Evolutionary conservation across 2,113 vertebrate species (phyloP).

Genomic region (Argyrosomus japonicus): DNA sequence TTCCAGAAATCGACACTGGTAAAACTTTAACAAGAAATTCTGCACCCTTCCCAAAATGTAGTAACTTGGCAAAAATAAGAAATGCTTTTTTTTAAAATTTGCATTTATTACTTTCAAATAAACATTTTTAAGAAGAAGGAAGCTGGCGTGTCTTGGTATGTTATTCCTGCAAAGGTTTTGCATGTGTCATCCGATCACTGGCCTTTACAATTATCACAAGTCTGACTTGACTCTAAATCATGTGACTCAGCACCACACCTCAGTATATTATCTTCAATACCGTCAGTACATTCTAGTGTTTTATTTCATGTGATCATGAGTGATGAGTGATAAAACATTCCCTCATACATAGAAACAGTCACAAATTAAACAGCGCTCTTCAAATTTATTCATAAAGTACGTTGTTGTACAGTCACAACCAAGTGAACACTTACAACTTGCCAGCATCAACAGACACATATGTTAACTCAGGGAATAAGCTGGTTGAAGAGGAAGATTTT

Average conservation of each 20-base stretch:
- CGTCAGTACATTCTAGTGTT: too few relatives aligned
- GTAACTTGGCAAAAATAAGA: too few relatives aligned
- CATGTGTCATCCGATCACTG: too few relatives aligned
- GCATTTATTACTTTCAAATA: too few relatives aligned
- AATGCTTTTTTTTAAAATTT: too few relatives aligned
- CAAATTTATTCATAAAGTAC: constrained; percentile 19
- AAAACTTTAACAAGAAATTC: background rate
- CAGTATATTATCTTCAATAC: too few relatives aligned
- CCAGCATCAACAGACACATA: background rate
- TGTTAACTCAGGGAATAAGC: background rate
- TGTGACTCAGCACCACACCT: background rate
- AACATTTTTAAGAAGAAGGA: too few relatives aligned
- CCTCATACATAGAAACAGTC: background rate
- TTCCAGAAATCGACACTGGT: background rate
- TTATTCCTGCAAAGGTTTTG: background rate
- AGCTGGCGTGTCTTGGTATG: too few relatives aligned
- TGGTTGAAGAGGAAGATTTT: background rate
- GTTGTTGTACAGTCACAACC: background rate
- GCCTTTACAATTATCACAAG: too few relatives aligned
- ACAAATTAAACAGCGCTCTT: constrained; percentile 6
- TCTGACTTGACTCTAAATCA: background rate
- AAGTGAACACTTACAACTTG: background rate
- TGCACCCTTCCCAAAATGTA: too few relatives aligned
- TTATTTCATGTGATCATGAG: background rate
- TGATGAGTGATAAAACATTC: background rate